Conservation (phyloP, 2,888 invertebrate species). For the Ennomos quercinarius region DNA sequence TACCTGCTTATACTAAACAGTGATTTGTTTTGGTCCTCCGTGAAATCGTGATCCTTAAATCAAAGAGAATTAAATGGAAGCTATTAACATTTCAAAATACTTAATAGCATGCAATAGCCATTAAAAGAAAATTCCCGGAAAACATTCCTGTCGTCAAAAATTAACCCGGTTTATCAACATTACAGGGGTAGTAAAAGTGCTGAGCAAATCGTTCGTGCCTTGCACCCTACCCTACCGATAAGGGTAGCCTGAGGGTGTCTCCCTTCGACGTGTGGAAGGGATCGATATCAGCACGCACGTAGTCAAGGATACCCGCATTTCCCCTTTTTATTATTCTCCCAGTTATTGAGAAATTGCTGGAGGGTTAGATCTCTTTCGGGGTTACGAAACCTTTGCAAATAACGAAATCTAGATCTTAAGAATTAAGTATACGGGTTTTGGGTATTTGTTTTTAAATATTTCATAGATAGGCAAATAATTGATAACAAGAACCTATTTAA, state of each 20-base stretch:
- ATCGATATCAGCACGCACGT: slow-evolving; percentile 42
- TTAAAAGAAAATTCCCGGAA: slow-evolving; percentile 29
- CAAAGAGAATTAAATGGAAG: slow-evolving; percentile 4
- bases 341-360: slow-evolving; percentile 18
- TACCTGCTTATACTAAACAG: too few relatives aligned
- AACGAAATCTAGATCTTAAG: too few relatives aligned
- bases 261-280: slow-evolving; percentile 35
- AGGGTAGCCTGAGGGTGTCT: slow-evolving; percentile 29
- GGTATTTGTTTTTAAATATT: too few relatives aligned
- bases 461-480: too few relatives aligned
- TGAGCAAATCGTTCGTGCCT: slow-evolving; percentile 13
- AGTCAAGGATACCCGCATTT: slow-evolving; percentile 38
- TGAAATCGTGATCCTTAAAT: not conserved
- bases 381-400: too few relatives aligned
- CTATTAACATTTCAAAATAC: slow-evolving; percentile 6
- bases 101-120: slow-evolving; percentile 19
- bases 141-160: slow-evolving; percentile 15
- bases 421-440: too few relatives aligned
- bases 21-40: too few relatives aligned
- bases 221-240: slow-evolving; percentile 16
- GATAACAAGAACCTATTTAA: too few relatives aligned
- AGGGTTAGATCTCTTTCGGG: not conserved
- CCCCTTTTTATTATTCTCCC: slow-evolving; percentile 34
- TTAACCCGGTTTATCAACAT: slow-evolving; percentile 23
- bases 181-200: slow-evolving; percentile 23